A percentile compares a stretch with the other conserved stretches of the same genome.
Conservation (phyloP, 2,113 vertebrate genomes). For the Triplophysa dalaica region DNA sequence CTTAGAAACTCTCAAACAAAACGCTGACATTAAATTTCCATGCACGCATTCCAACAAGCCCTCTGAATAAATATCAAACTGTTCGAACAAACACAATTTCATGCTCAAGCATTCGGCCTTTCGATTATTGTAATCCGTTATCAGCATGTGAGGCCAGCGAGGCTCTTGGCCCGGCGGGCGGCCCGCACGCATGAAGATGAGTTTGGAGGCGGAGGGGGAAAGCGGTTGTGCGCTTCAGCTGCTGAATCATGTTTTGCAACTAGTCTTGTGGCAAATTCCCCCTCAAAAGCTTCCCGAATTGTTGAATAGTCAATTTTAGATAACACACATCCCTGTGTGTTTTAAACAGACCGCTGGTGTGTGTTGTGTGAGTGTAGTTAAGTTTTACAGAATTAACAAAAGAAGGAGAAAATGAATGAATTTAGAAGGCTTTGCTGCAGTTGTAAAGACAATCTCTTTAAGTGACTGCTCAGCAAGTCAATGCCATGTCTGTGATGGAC, state of each 20-base stretch:
- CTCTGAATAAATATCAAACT: constrained; percentile 39
- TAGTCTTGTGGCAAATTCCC: constrained; percentile 49
- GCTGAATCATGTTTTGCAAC: constrained; percentile 51
- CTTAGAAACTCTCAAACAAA: background rate
- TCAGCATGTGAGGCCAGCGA: constrained; percentile 39
- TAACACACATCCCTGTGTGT: constrained; percentile 3
- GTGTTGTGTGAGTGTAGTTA: background rate
- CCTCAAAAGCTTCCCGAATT: constrained; percentile 26
- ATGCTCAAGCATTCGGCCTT: constrained; percentile 45
- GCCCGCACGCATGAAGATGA: constrained; percentile 21
- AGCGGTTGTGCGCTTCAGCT: constrained; percentile 10
- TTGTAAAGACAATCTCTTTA: constrained; percentile 52
- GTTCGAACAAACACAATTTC: constrained; percentile 47
- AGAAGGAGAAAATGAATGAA: background rate
- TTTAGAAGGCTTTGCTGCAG: constrained; percentile 5
- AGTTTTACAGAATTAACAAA: background rate
- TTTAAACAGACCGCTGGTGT: background rate
- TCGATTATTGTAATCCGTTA: constrained; percentile 43
- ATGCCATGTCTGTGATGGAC: constrained; percentile 62
- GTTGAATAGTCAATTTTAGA: constrained; percentile 48
- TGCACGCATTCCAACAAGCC: constrained; percentile 25
- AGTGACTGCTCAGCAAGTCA: constrained; percentile 57
- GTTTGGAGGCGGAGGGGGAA: constrained; percentile 11
- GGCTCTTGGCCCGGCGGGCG: constrained; percentile 26
- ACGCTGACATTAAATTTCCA: constrained; percentile 15